Conservation (phyloP, 2,113 vertebrate genomes). For the Triplophysa dalaica region DNA sequence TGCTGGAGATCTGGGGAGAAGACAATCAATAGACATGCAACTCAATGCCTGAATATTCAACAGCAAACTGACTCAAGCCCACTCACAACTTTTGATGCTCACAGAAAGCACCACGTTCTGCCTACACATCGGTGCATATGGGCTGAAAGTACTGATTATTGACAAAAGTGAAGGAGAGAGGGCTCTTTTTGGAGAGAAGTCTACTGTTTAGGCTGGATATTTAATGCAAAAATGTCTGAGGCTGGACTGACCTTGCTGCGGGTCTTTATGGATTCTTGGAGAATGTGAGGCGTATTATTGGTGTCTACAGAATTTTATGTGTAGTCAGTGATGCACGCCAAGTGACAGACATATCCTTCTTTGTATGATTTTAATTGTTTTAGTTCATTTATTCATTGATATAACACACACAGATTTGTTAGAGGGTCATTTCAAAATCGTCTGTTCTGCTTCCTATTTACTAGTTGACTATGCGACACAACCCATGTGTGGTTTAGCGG, state of each 20-base stretch:
- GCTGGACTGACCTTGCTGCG: constrained; percentile 20
- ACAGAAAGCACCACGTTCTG: background rate
- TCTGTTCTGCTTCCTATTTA: too few relatives aligned
- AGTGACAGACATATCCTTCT: too few relatives aligned
- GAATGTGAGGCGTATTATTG: too few relatives aligned
- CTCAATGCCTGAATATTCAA: constrained; percentile 39
- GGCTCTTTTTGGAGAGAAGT: background rate
- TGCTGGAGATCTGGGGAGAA: constrained; percentile 82
- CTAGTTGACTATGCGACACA: background rate
- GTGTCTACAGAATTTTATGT: too few relatives aligned
- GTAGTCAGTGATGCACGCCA: too few relatives aligned
- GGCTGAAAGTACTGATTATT: constrained; percentile 1
- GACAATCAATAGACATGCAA: constrained; percentile 41
- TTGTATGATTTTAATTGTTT: too few relatives aligned
- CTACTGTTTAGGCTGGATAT: constrained; percentile 18
- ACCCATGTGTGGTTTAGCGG: too few relatives aligned
- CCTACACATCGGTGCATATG: background rate
- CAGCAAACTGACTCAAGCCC: background rate
- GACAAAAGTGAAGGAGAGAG: constrained; percentile 25
- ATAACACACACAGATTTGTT: too few relatives aligned
- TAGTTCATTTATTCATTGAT: too few relatives aligned
- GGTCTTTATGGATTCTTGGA: background rate
- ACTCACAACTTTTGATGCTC: background rate
- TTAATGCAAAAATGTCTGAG: constrained; percentile 14
- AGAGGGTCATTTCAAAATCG: too few relatives aligned